Evolutionary conservation across 2,113 vertebrate species (phyloP), one percentile per base, ranked within the genome.

Genomic region (Myiopsitta monachus): DNA sequence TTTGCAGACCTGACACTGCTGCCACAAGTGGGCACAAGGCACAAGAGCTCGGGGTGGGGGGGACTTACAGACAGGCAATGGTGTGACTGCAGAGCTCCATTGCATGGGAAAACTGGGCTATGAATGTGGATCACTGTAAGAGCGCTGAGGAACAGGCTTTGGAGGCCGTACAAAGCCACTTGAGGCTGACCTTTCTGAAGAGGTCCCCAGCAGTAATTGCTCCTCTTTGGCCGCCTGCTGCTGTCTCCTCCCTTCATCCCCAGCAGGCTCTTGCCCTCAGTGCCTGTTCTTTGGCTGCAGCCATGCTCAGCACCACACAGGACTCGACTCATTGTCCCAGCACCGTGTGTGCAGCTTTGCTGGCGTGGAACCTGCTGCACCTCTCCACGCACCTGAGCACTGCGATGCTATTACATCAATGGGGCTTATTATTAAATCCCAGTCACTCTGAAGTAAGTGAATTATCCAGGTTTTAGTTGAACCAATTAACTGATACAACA

Each of bases 401-500:
- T 4, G 21, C 1, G 31, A 66, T 38, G 82, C 76, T 33, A 17
- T 15, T 43, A 30, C 12, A 59, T 54, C n/a, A 46, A 85, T 52
- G 52, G 69, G 61, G 38, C 49, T 90, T 63, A 5, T 55, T 75
- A 85, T 85, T 75, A 52, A 82, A 87, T 61, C 80, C 93, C 94
- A 46, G 62, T 26, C 80, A 4, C 73, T 86, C 85, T 59, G 57
- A 36, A 59, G 72, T 21, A 83, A 70, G 72, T 49, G 90, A 96
- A 87, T 92, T 57, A 96, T 11, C 80, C 66, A 21, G 26, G 83
- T 47, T 87, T 59, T 14, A 74, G 75, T 8, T 46, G 90, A 93
- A 89, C 77, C 92, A 94, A 94, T 96, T 95, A 95, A 89, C 90
- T 87, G 92, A 95, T 82, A 92, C 2, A 83, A 95, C 39, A 28